Evolutionary conservation across 2,888 invertebrate species (phyloP).

Genomic region (Phorcus lineatus): DNA sequence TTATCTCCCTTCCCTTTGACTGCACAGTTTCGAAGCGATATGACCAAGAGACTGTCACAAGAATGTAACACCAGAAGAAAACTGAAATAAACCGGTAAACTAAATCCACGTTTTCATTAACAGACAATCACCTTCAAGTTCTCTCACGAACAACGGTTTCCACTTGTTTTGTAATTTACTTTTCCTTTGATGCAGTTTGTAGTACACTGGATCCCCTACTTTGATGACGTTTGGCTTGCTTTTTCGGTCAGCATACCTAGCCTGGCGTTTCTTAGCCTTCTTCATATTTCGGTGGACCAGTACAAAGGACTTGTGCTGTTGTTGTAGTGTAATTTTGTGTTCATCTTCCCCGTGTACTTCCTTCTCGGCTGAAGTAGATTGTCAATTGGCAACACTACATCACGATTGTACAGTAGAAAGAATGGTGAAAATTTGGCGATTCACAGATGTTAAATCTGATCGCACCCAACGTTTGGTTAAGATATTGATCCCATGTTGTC

Average conservation of each 20-base stretch:
- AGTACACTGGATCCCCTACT: constrained; percentile 42
- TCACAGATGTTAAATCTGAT: neutral
- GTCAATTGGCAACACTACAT: constrained; percentile 39
- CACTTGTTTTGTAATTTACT: constrained; percentile 41
- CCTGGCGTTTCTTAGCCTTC: constrained; percentile 36
- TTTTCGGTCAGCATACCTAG: constrained; percentile 35
- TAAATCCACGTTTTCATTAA: no score
- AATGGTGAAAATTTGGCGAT: constrained; percentile 31
- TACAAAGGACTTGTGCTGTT: constrained; percentile 41
- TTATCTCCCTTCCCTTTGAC: no score
- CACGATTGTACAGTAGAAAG: constrained; percentile 36
- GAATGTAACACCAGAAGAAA: no score
- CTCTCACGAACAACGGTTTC: no score
- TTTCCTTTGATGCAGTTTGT: constrained; percentile 31
- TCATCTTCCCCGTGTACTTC: constrained; percentile 37
- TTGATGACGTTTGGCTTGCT: constrained; percentile 34
- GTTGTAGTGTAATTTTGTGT: constrained; percentile 38
- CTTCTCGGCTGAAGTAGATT: constrained; percentile 36
- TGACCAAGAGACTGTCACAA: no score
- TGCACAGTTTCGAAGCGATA: no score
- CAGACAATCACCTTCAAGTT: no score
- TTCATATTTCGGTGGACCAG: no score
- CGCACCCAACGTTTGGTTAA: neutral
- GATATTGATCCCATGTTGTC: neutral
- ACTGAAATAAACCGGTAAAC: no score